Percentiles rank a stretch among this genome's conserved stretches.
These are phyloP conservation scores for Molothrus ater DNA, from an alignment of 2,797 vertebrate species.

Conservation along the genomic window DNA sequence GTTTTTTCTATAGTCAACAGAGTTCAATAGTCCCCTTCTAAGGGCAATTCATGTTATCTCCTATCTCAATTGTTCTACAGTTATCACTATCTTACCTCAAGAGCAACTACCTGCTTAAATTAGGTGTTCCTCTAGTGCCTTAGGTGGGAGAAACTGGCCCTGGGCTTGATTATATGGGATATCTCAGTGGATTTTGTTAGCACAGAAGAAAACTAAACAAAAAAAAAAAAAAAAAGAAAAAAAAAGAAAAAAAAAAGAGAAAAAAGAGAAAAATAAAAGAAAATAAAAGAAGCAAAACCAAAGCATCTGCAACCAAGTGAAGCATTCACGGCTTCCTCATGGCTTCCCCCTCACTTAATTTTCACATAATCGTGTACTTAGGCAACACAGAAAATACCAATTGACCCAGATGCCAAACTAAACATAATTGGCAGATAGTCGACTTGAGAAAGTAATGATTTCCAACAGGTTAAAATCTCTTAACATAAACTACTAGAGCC, in stretches of 20 bases:
- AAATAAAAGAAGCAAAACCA: background rate
- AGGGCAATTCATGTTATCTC: slow-evolving; percentile 1
- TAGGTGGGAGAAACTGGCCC: background rate
- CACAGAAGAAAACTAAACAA: background rate
- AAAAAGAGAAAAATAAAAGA: background rate
- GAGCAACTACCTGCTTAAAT: background rate
- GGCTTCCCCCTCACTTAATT: background rate
- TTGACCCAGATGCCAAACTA: background rate
- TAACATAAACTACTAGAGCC: background rate
- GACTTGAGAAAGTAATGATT: background rate
- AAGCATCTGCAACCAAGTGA: background rate
- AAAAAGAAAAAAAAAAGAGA: no score
- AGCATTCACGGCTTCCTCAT: background rate
- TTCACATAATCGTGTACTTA: background rate
- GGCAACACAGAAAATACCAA: background rate
- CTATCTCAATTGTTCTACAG: background rate
- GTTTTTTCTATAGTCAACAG: background rate
- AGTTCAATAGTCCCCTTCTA: background rate
- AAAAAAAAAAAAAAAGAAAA: no score
- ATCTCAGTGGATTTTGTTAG: background rate
- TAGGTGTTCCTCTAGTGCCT: background rate
- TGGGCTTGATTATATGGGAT: background rate
- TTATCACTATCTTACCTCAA: slow-evolving; percentile 6
- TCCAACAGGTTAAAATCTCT: background rate
- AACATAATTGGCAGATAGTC: background rate